Percentiles rank a stretch among this genome's conserved stretches.
These are phyloP conservation scores for Agelas oroides DNA, from an alignment of 37 sponge, comb jelly and placozoan species.

Conservation along the genomic window DNA sequence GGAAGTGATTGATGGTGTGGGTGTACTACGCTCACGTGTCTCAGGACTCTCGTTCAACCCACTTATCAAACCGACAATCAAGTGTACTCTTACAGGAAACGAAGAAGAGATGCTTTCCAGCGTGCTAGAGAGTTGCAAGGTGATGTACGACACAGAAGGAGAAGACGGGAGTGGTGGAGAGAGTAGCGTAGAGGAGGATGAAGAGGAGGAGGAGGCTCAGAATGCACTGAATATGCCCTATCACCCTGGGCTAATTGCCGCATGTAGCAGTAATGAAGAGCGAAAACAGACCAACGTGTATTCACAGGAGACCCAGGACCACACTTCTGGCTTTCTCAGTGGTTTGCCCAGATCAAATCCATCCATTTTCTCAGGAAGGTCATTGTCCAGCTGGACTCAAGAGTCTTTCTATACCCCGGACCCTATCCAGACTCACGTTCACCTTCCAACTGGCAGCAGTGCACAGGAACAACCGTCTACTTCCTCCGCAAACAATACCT, in stretches of 20 bases:
- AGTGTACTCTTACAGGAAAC: not conserved
- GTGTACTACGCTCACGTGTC: not conserved
- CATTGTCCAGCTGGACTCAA: not conserved
- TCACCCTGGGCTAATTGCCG: no score
- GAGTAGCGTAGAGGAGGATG: not conserved
- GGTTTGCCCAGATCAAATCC: not conserved
- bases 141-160: not conserved
- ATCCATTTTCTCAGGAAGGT: not conserved
- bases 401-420: no score
- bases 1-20: slow-evolving; percentile 6
- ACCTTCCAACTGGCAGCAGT: no score
- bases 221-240: not conserved
- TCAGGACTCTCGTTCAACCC: slow-evolving; percentile 33
- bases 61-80: slow-evolving; percentile 40
- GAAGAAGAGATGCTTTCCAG: not conserved
- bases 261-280: not conserved
- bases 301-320: not conserved
- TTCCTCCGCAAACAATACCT: not conserved
- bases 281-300: no score
- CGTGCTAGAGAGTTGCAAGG: not conserved
- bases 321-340: not conserved
- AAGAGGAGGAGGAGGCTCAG: slow-evolving; percentile 6
- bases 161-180: not conserved
- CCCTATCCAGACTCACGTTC: no score
- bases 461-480: not conserved